These are phyloP conservation scores for Amphiura filiformis DNA, from an alignment of 35 echinoderm and acorn worm genomes.

Conservation along the genomic window DNA sequence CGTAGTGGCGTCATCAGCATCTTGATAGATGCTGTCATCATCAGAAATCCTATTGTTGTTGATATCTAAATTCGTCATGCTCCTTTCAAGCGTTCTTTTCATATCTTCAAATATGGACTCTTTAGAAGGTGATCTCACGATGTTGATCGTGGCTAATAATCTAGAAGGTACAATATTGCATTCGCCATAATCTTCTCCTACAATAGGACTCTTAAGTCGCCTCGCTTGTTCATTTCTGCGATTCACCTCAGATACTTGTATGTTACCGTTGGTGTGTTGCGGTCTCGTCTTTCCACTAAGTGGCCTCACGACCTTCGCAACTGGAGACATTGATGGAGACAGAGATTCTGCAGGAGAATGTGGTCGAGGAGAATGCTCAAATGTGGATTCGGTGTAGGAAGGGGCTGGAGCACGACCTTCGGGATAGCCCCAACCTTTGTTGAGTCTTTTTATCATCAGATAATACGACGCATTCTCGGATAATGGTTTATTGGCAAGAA, in stretches of 20 bases:
- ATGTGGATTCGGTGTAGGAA: neutral
- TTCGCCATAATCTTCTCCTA: neutral
- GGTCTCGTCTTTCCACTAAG: neutral
- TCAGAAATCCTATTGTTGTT: neutral
- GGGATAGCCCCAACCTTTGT: constrained; percentile 80
- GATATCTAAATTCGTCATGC: neutral
- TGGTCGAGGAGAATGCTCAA: neutral
- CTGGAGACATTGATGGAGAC: neutral
- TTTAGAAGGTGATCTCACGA: neutral
- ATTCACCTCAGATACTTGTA: neutral
- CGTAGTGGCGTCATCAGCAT: neutral
- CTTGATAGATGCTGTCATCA: neutral
- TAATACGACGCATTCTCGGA: constrained; percentile 75
- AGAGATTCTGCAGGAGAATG: neutral
- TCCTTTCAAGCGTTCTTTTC: neutral
- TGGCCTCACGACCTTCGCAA: neutral
- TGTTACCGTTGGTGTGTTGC: neutral
- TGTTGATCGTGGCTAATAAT: neutral
- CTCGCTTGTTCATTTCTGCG: neutral
- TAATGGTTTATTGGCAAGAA: constrained; percentile 65
- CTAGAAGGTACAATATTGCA: neutral
- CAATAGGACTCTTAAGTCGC: neutral
- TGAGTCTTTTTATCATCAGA: constrained; percentile 63
- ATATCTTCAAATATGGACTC: neutral
- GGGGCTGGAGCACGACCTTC: constrained; percentile 37